Base-by-base conservation (phyloP, 2,113 vertebrate genomes). In the Gymnobelideus leadbeateri region DNA sequence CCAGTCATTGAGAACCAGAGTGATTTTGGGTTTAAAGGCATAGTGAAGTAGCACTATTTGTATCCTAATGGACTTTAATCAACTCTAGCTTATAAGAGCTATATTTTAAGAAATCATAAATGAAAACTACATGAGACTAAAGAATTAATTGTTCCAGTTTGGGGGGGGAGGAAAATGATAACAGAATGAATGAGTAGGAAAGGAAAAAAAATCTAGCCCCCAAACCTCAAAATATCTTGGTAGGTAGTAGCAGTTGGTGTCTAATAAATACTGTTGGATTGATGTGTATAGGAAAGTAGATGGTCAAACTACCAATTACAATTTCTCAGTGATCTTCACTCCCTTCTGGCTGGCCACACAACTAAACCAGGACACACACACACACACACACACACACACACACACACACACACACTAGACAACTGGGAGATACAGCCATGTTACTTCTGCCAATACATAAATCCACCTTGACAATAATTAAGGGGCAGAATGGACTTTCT, bases 331-430 rank as follows among this genome's bases (percentile, higher is more conserved):
- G 68, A 84, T 84, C n/a, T 19, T 23, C 16, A 84, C 19, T 0
- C 19, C 37, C 16, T 43, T 43, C 14, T 84, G 68, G 16, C 51
- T 46, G 23, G 8, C 90, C 49, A 96, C 94, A 54, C 0, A 95
- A 95, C n/a, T 91, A 51, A 95, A 91, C 96, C 25, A 23, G 91
- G 14, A 50, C 11, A 49, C 43, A 37, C 21, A 51, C 51, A 51
- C 51, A 51, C 51, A 51, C 51, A 51, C 51, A 51, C 51, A 51
- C 51, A 51, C 51, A 51, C 51, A 51, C 51, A 51, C 51, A 51
- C 51, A 51, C 51, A 51, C 51, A 51, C 9, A 51, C 51, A 51
- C 51, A 51, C 51, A 11, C 51, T 9, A 51, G 51, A 51, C 51
- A 51, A 51, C 51, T 37, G 43, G 91, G 14, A 55, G 7, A 49